Conservation (phyloP, 2,797 vertebrate genomes). For the Heliangelus exortis region DNA sequence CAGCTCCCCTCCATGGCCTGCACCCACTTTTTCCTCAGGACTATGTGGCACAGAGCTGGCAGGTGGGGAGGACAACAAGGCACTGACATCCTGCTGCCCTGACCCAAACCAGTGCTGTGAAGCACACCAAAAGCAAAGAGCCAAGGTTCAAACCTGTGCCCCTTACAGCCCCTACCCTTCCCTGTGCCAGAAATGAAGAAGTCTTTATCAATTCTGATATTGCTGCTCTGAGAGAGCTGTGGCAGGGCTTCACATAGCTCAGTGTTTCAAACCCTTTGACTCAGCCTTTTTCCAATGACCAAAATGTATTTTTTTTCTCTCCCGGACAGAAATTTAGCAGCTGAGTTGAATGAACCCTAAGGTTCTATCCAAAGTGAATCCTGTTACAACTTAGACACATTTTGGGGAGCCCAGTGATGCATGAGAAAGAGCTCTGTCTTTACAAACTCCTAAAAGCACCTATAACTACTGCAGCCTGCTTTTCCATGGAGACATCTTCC, state of each 20-base stretch:
- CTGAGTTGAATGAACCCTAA: not conserved
- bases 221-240: not conserved
- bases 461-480: not conserved
- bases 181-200: not conserved
- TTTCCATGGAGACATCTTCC: not conserved
- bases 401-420: not conserved
- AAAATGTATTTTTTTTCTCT: not conserved
- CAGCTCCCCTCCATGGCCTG: not conserved
- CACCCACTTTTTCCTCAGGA: not conserved
- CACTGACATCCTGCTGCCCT: not conserved
- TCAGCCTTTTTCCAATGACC: not conserved
- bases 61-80: fast-evolving
- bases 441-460: not conserved
- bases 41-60: not conserved
- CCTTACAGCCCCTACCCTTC: not conserved
- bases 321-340: not conserved
- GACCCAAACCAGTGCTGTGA: not conserved
- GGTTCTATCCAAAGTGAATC: not conserved
- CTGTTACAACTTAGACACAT: not conserved
- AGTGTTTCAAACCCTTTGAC: not conserved
- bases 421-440: not conserved
- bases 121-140: not conserved
- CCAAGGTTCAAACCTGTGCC: not conserved
- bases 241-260: not conserved
- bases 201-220: not conserved